Conservation (phyloP, 1,140 invertebrate genomes). For the Hylyphantes graminicola region DNA sequence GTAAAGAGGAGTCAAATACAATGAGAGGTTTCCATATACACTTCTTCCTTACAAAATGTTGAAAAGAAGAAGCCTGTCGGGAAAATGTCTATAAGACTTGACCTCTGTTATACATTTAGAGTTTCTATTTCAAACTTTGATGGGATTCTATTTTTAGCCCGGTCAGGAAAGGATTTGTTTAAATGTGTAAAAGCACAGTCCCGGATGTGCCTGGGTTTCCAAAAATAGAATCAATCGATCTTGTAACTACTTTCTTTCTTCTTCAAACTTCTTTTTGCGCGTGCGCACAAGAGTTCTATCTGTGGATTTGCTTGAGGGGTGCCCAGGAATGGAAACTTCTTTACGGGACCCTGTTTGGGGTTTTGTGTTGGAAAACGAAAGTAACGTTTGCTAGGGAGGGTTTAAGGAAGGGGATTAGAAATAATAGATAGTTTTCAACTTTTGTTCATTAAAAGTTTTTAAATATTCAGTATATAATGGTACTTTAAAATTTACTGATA, state of each 20-base stretch:
- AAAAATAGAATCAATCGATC: conserved; percentile 57
- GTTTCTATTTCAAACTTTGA: background rate
- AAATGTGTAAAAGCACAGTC: conserved; percentile 53
- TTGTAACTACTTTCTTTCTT: conserved; percentile 46
- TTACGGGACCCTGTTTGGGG: background rate
- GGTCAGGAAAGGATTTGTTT: conserved; percentile 14
- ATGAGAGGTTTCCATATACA: too few relatives aligned
- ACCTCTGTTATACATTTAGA: too few relatives aligned
- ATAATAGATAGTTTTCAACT: too few relatives aligned
- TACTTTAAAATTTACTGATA: too few relatives aligned
- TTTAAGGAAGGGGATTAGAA: too few relatives aligned
- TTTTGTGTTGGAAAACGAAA: background rate
- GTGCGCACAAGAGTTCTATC: conserved; percentile 21
- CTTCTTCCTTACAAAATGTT: too few relatives aligned
- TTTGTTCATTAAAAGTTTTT: too few relatives aligned
- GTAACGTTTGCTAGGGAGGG: too few relatives aligned
- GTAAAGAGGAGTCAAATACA: too few relatives aligned
- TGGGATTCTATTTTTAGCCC: conserved; percentile 50
- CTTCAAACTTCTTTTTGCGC: conserved; percentile 49
- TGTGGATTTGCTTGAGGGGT: background rate
- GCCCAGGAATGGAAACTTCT: background rate
- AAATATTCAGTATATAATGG: too few relatives aligned
- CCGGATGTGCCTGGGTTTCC: conserved; percentile 43
- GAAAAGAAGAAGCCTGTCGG: too few relatives aligned
- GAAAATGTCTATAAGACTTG: too few relatives aligned